A percentile compares a stretch with the other conserved stretches of the same genome.
phyloP scores from a whole-genome alignment of 2,888 invertebrate species.

The Patella depressa region DNA sequence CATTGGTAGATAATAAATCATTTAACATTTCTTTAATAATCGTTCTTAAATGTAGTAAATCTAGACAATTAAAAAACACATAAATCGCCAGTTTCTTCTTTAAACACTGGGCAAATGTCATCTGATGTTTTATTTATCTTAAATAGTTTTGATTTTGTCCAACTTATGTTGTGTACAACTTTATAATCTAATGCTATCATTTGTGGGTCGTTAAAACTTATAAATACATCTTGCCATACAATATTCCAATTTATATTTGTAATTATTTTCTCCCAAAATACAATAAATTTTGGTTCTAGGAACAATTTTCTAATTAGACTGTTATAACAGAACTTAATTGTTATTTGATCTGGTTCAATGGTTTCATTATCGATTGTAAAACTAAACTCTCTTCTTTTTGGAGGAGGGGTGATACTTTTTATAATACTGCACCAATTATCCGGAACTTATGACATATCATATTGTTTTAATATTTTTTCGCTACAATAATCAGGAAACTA shows the following conservation, averaged over 20 bases:
- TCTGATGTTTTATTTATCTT: not conserved
- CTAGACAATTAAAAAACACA: constrained; percentile 4
- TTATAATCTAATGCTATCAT: not conserved
- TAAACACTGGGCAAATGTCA: not conserved
- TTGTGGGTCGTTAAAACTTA: not conserved
- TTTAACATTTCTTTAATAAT: not conserved
- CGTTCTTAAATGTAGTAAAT: not conserved
- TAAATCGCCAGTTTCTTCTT: not conserved
- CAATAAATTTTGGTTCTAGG: not conserved
- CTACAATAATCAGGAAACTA: too few species aligned
- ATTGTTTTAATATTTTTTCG: too few species aligned
- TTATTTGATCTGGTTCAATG: too few species aligned
- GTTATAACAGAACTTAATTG: too few species aligned
- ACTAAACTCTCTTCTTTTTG: too few species aligned
- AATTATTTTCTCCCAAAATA: not conserved
- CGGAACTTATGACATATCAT: too few species aligned
- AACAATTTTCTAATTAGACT: not conserved
- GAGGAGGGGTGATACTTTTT: too few species aligned
- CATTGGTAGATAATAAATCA: not conserved
- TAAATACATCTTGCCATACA: not conserved
- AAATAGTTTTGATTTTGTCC: not conserved
- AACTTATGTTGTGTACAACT: not conserved
- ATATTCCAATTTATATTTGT: not conserved
- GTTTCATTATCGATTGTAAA: too few species aligned
- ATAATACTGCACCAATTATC: too few species aligned